These are phyloP conservation scores for Habropoda laboriosa DNA, from an alignment of 1,140 invertebrate species.

Conservation along the genomic window DNA sequence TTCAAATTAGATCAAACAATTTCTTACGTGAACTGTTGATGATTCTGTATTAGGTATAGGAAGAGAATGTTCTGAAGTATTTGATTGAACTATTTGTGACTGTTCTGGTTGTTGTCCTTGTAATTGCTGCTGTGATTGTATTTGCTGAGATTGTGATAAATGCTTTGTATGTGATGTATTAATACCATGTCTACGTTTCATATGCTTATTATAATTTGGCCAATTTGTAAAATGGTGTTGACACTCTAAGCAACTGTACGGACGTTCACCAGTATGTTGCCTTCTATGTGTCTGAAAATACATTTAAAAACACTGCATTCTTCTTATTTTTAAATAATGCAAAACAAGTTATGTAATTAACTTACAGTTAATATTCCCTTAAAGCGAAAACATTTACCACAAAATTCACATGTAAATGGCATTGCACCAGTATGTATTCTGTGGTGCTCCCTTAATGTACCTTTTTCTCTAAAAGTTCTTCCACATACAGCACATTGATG, in stretches of 20 bases:
- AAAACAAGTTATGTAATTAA: constrained; percentile 22
- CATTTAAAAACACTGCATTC: constrained; percentile 3
- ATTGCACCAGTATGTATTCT: constrained; percentile 92
- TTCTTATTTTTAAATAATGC: constrained; percentile 1
- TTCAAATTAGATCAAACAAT: constrained; percentile 24
- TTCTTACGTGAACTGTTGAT: constrained; percentile 72
- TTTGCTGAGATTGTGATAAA: constrained; percentile 66
- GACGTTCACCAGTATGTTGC: constrained; percentile 84
- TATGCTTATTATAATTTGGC: constrained; percentile 90
- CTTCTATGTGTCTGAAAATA: constrained; percentile 83
- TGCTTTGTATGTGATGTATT: constrained; percentile 81
- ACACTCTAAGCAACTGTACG: constrained; percentile 83
- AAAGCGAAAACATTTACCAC: constrained; percentile 87
- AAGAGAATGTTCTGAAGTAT: constrained; percentile 47
- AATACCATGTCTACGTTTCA: constrained; percentile 87
- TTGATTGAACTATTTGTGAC: constrained; percentile 58
- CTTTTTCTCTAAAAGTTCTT: constrained; percentile 86
- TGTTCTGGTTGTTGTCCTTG: constrained; percentile 58
- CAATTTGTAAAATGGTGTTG: constrained; percentile 89
- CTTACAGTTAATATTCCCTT: constrained; percentile 85
- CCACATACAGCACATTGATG: constrained; percentile 89
- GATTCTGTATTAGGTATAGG: constrained; percentile 63
- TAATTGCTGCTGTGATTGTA: constrained; percentile 66
- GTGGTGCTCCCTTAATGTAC: constrained; percentile 84
- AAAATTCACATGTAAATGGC: constrained; percentile 89